Percentiles rank a stretch among this genome's conserved stretches.
phyloP scores from a whole-genome alignment of 1,140 invertebrate genomes.

The Piezodorus guildinii region DNA sequence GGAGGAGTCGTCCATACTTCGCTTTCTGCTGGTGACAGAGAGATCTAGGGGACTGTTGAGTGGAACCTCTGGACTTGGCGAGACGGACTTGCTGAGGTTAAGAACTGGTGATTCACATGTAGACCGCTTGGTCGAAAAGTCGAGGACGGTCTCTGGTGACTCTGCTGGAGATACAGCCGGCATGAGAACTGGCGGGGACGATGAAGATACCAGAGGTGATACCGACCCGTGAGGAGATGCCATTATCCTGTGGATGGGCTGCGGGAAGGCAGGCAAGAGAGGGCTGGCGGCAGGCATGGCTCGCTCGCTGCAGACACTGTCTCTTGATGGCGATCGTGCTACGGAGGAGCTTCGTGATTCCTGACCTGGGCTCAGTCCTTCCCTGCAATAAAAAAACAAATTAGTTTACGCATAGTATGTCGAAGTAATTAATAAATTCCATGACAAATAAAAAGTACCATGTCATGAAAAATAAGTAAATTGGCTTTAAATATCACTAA shows the following conservation, averaged over 20 bases:
- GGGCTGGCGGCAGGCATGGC: conserved; percentile 35
- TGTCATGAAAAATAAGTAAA: too few relatives aligned
- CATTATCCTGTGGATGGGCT: conserved; percentile 55
- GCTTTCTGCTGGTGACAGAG: conserved; percentile 59
- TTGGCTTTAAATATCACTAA: too few relatives aligned
- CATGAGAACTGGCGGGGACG: conserved; percentile 41
- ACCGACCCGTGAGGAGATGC: conserved; percentile 46
- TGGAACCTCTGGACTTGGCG: conserved; percentile 38
- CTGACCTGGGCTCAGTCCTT: conserved; percentile 58
- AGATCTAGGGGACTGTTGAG: conserved; percentile 68
- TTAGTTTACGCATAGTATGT: too few relatives aligned
- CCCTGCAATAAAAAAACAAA: conserved; percentile 48
- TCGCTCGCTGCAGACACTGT: conserved; percentile 53
- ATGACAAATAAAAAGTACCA: too few relatives aligned
- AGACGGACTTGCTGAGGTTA: conserved; percentile 49
- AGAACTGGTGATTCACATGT: conserved; percentile 42
- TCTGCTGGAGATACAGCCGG: conserved; percentile 37
- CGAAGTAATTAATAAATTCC: too few relatives aligned
- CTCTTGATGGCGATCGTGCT: conserved; percentile 52
- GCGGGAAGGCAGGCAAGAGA: conserved; percentile 41
- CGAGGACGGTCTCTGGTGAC: conserved; percentile 45
- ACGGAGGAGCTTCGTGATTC: conserved; percentile 55
- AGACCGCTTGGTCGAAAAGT: conserved; percentile 59
- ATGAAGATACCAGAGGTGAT: conserved; percentile 46
- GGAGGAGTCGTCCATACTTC: conserved; percentile 51